phyloP scores from a whole-genome alignment of 2,888 invertebrate genomes.

The Scotopteryx bipunctaria region DNA sequence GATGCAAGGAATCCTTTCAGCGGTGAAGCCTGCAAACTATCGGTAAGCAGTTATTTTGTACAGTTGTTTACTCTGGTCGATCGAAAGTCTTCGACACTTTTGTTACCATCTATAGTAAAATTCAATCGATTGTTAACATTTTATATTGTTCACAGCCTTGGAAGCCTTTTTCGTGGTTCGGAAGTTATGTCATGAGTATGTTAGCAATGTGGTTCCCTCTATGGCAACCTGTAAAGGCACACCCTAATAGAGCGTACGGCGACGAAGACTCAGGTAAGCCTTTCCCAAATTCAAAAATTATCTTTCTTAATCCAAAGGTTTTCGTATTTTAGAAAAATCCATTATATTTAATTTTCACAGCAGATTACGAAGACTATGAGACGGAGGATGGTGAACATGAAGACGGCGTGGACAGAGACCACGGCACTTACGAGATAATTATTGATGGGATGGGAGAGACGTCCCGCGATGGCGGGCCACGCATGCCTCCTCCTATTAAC shows the following conservation, averaged over 20 bases:
- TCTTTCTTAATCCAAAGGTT: too few relatives aligned
- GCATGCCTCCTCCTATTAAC: constrained; percentile 44
- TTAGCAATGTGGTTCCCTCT: constrained; percentile 78
- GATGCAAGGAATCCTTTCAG: constrained; percentile 86
- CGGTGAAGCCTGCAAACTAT: constrained; percentile 68
- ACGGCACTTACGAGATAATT: constrained; percentile 76
- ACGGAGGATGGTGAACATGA: constrained; percentile 66
- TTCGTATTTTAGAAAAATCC: neutral
- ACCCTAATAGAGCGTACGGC: constrained; percentile 63
- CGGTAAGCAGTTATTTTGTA: constrained; percentile 46
- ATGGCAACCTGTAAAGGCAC: constrained; percentile 66
- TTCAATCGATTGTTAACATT: neutral
- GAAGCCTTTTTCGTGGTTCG: constrained; percentile 81
- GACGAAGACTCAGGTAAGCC: constrained; percentile 79
- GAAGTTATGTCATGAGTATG: constrained; percentile 79
- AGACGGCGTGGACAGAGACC: constrained; percentile 65
- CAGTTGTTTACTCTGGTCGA: too few relatives aligned
- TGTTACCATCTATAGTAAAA: too few relatives aligned
- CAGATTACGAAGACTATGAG: constrained; percentile 78
- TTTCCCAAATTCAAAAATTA: too few relatives aligned
- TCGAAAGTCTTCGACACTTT: neutral
- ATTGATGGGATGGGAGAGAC: constrained; percentile 62
- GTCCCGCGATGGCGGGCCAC: constrained; percentile 64
- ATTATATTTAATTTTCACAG: neutral
- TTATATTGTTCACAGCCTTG: constrained; percentile 68